A percentile compares a stretch with the other conserved stretches of the same genome.
Conservation (phyloP, 2,113 vertebrate genomes). For the Hemiprocne comata region DNA sequence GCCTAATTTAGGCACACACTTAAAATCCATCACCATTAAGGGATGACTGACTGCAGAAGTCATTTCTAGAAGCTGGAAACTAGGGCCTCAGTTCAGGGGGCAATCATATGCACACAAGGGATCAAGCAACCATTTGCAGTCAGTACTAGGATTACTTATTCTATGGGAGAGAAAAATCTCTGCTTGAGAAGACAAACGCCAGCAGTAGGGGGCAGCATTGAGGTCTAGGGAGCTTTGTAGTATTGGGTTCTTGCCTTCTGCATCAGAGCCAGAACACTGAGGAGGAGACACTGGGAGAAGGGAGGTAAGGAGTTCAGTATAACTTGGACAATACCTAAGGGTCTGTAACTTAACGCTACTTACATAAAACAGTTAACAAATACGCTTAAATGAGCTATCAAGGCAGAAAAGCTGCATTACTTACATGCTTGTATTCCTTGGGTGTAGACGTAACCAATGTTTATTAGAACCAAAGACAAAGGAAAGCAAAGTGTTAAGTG, state of each 20-base stretch:
- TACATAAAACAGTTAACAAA: not conserved
- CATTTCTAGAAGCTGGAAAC: not conserved
- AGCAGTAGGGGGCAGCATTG: not conserved
- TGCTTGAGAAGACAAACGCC: not conserved
- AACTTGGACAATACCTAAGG: no score
- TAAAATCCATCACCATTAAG: not conserved
- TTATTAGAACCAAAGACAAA: not conserved
- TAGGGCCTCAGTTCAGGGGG: not conserved
- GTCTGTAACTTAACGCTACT: not conserved
- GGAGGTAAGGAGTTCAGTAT: not conserved
- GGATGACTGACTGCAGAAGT: not conserved
- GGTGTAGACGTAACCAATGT: not conserved
- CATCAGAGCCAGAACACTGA: not conserved
- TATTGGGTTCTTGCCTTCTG: fast-evolving
- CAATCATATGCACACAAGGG: fast-evolving
- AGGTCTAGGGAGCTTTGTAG: not conserved
- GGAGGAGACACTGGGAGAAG: not conserved
- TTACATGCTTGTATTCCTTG: not conserved
- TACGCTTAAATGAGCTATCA: not conserved
- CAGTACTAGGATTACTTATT: not conserved
- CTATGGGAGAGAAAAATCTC: not conserved
- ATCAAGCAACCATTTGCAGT: not conserved
- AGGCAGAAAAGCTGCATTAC: not conserved
- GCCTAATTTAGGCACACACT: not conserved
- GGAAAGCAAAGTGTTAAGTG: not conserved